Evolutionary conservation across 2,113 vertebrate species (phyloP).

Genomic region (Prolemur simus): DNA sequence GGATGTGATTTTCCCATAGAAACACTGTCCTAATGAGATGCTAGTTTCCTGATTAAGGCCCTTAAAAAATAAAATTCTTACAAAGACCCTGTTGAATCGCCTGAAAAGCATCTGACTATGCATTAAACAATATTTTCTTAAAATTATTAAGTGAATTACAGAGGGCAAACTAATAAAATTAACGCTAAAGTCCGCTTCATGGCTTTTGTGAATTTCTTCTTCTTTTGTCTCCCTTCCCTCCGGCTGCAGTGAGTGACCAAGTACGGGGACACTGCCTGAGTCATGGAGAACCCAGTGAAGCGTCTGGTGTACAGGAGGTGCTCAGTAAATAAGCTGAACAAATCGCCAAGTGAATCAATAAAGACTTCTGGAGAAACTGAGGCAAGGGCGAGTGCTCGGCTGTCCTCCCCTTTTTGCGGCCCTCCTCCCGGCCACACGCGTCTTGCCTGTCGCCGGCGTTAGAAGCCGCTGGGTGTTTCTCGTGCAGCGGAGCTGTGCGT

Average conservation of each 20-base stretch:
- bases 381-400: neutral
- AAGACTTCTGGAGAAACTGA: neutral
- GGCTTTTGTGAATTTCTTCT: neutral
- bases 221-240: neutral
- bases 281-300: neutral
- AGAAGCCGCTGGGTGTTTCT: neutral
- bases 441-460: neutral
- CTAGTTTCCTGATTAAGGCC: neutral
- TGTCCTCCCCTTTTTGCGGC: neutral
- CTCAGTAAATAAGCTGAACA: neutral
- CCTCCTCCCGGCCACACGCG: neutral
- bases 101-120: neutral
- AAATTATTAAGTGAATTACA: neutral
- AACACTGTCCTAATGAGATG: constrained; percentile 35
- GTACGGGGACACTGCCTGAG: neutral
- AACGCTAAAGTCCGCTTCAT: neutral
- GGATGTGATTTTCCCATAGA: constrained; percentile 9
- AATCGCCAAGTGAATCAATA: neutral
- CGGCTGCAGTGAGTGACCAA: neutral
- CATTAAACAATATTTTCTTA: neutral
- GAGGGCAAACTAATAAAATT: neutral
- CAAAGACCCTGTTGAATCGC: neutral
- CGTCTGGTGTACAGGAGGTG: neutral
- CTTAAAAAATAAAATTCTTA: constrained; percentile 41
- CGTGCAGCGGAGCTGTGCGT: neutral